phyloP scores from a whole-genome alignment of 2,797 vertebrate genomes.

The Hemitrygon akajei region DNA sequence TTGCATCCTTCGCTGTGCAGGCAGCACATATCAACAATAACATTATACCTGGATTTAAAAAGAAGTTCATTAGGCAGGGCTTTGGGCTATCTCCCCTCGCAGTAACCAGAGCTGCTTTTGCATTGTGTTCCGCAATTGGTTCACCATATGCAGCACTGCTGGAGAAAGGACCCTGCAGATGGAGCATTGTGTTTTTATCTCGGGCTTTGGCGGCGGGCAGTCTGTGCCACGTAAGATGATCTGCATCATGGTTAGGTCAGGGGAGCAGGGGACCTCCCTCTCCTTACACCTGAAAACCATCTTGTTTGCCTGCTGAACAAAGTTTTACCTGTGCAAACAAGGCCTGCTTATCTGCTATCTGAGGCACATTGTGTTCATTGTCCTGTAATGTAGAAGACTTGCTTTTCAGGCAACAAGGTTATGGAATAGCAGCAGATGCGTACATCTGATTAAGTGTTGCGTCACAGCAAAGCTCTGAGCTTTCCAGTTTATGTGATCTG shows the following conservation, averaged over 20 bases:
- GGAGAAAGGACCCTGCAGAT: slow-evolving; percentile 33
- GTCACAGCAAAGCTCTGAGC: not conserved
- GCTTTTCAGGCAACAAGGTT: slow-evolving; percentile 13
- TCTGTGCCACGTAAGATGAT: slow-evolving; percentile 34
- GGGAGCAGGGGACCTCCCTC: slow-evolving; percentile 33
- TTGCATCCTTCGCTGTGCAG: not conserved
- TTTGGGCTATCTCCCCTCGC: slow-evolving; percentile 8
- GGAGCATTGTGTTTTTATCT: slow-evolving; percentile 36
- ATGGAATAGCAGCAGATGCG: not conserved
- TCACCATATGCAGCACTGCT: slow-evolving; percentile 30
- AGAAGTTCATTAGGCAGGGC: slow-evolving; percentile 7
- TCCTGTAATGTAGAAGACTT: not conserved
- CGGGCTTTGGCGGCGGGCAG: slow-evolving; percentile 33
- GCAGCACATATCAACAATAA: not conserved
- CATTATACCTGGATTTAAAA: not conserved
- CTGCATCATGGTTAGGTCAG: slow-evolving; percentile 26
- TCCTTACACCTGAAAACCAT: slow-evolving; percentile 36
- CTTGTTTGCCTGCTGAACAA: slow-evolving; percentile 35
- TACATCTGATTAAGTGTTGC: not conserved
- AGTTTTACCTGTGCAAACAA: slow-evolving; percentile 30
- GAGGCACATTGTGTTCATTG: slow-evolving; percentile 35
- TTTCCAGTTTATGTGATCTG: not conserved
- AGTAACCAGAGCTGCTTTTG: slow-evolving; percentile 4
- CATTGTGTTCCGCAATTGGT: slow-evolving; percentile 35
- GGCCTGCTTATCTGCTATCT: slow-evolving; percentile 31